These are phyloP conservation scores for Hylia prasina DNA, from an alignment of 2,113 vertebrate species.

Conservation along the genomic window DNA sequence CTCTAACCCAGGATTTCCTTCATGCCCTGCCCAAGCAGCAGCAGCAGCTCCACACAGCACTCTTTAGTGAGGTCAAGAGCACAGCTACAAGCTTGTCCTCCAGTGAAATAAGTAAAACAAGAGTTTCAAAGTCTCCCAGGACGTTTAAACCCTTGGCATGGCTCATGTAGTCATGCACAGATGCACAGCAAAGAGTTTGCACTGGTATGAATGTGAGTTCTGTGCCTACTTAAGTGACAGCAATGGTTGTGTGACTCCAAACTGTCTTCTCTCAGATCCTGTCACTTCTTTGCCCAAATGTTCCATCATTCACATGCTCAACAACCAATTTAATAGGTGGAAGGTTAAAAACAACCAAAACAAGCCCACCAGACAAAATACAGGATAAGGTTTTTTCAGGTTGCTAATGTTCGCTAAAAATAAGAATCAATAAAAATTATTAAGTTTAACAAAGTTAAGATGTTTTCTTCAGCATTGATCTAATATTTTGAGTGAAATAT, in stretches of 20 bases:
- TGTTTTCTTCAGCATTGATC: not conserved
- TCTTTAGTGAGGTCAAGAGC: not conserved
- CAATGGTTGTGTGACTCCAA: not conserved
- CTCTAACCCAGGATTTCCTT: not conserved
- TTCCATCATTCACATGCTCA: not conserved
- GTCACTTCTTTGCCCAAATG: not conserved
- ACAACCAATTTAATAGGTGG: not conserved
- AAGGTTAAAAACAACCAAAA: not conserved
- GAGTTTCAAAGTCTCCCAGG: not conserved
- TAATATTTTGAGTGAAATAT: not conserved
- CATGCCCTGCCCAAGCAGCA: not conserved
- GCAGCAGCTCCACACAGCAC: not conserved
- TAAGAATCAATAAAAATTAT: not conserved
- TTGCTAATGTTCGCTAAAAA: not conserved
- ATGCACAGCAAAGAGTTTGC: not conserved
- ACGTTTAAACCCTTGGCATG: not conserved
- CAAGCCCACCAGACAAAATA: not conserved
- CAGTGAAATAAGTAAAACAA: not conserved
- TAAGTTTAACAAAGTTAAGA: not conserved
- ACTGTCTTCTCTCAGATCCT: not conserved
- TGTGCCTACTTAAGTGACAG: not conserved
- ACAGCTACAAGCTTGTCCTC: not conserved
- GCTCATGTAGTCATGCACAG: not conserved
- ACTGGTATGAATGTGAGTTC: rapidly evolving
- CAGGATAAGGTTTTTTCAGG: not conserved